Conservation (phyloP, 2,113 vertebrate genomes). For the Rhea pennata region DNA sequence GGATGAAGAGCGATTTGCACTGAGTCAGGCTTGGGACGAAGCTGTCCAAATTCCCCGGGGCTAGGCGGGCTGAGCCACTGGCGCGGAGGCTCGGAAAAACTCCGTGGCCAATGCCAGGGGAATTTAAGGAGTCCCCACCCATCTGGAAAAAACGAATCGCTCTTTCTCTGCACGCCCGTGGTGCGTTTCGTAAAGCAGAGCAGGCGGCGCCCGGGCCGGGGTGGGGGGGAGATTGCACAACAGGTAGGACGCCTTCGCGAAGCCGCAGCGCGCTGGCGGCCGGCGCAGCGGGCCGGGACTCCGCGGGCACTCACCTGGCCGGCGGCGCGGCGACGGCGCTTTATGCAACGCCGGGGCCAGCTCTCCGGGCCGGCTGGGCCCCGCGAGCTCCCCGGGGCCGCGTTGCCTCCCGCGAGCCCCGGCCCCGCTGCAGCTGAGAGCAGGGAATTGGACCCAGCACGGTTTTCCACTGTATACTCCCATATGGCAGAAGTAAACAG, state of each 20-base stretch:
- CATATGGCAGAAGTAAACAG: background rate
- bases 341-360: too few species aligned
- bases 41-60: conserved; percentile 18
- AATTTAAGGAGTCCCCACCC: conserved; percentile 46
- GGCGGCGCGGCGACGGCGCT: too few species aligned
- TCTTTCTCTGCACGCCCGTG: background rate
- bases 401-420: background rate
- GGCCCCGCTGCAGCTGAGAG: background rate
- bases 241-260: background rate
- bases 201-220: too few species aligned
- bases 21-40: conserved; percentile 26
- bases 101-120: conserved; percentile 31
- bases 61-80: conserved; percentile 36
- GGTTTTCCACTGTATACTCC: background rate
- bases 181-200: background rate
- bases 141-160: background rate
- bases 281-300: background rate
- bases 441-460: background rate
- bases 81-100: conserved; percentile 14
- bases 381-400: too few species aligned
- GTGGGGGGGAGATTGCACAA: background rate
- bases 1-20: background rate
- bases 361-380: too few species aligned
- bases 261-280: background rate
- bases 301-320: conserved; percentile 2